Conservation (phyloP, 1,140 invertebrate species). For the Ostrea denselamellosa region DNA sequence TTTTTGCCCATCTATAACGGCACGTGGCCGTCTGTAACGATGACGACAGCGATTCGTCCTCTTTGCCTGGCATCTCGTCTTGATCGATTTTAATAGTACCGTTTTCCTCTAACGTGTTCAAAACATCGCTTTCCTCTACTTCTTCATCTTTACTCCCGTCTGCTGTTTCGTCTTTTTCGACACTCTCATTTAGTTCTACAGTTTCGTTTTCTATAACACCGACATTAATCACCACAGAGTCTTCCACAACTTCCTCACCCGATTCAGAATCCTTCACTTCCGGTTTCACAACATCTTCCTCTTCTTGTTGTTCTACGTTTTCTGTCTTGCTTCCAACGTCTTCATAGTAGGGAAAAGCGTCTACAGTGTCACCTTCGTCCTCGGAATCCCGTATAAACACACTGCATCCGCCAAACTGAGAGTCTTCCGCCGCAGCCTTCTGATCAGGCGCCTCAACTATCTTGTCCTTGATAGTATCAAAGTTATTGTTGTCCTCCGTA, state of each 20-base stretch:
- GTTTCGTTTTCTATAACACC: neutral
- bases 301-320: neutral
- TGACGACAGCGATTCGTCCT: constrained; percentile 55
- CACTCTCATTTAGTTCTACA: neutral
- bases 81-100: neutral
- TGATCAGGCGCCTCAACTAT: neutral
- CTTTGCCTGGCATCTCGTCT: constrained; percentile 58
- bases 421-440: neutral
- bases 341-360: neutral
- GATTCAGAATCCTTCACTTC: constrained; percentile 24
- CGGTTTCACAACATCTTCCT: neutral
- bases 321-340: neutral
- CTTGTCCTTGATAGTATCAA: neutral
- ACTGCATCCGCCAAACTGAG: constrained; percentile 26
- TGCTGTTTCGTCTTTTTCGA: neutral
- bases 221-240: neutral
- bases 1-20: constrained; percentile 68
- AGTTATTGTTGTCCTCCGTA: constrained; percentile 21
- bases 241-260: neutral
- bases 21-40: constrained; percentile 60
- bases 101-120: neutral
- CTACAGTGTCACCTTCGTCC: constrained; percentile 30
- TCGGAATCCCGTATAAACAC: constrained; percentile 24
- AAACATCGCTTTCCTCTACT: constrained; percentile 36
- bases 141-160: constrained; percentile 34